Base-by-base conservation (phyloP, 2,113 vertebrate species). In the Turnix velox region DNA sequence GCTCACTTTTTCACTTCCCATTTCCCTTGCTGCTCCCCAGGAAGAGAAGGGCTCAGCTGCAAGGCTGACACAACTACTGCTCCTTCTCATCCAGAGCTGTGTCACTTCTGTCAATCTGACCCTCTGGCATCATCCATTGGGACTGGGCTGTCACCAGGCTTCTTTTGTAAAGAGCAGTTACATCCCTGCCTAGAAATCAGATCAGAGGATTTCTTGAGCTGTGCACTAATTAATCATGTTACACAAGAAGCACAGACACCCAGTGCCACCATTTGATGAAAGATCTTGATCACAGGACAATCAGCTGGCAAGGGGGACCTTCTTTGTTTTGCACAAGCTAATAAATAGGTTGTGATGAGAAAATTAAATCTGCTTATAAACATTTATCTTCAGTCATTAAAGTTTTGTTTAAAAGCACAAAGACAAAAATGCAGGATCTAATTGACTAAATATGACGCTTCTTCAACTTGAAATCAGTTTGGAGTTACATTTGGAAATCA, bases 391-490 rank as follows among this genome's bases (percentile, higher is more conserved):
- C 57, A 39, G 52, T 59, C 68, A 88, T 81, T 72, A 93, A 72
- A 88, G 59, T 28, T 87, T 74, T 81, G 46, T 92, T 84, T 84
- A 46, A 88, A 68, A 59, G 48, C 76, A 43, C 61, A 88, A 67
- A 87, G 68, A 48, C 82, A 90, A 93, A 93, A 92, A 86, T 39
- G 65, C 79, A 92, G 58, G 35, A 82, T n/a, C 45, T 93, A 91
- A 94, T 37, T 83, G 76, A 78, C 68, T 54, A 75, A 94, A 92
- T 7, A 39, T 75, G 68, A 86, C 28, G 55, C n/a, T 93, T 84
- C 68, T 91, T 48, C 85, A 75, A 78, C 52, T 46, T 75, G 57
- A 63, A 92, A 88, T 88, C 37, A 33, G 45, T 48, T 87, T 61
- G 61, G 61, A 72, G 57, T 61, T 93, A 45, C 45, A 84, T 73